These are phyloP conservation scores for Sinotaia quadrata DNA, from an alignment of 2,888 invertebrate genomes.

Conservation along the genomic window DNA sequence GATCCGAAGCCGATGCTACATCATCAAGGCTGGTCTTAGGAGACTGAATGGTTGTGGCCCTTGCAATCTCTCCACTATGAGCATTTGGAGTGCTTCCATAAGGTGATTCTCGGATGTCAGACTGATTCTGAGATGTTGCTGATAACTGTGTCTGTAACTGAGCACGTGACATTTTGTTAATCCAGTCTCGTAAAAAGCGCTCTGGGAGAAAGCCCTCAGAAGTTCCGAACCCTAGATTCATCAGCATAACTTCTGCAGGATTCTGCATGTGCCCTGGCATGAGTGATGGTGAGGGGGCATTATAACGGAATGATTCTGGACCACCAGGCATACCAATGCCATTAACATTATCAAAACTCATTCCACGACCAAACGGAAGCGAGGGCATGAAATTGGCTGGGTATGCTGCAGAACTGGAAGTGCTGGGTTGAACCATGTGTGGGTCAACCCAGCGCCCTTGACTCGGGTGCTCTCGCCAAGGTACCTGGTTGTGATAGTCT, in stretches of 20 bases:
- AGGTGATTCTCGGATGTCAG: background rate
- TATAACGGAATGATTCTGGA: background rate
- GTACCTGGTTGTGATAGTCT: background rate
- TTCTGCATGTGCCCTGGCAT: background rate
- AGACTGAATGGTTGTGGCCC: background rate
- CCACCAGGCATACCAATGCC: conserved; percentile 14
- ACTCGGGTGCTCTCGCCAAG: background rate
- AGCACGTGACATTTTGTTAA: conserved; percentile 51
- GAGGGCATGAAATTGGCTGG: background rate
- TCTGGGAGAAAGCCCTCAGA: conserved; percentile 61
- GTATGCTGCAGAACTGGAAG: background rate
- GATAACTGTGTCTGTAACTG: conserved; percentile 24
- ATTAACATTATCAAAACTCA: conserved; percentile 19
- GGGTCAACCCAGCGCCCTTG: background rate
- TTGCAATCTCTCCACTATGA: background rate
- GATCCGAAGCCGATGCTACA: conserved; percentile 16
- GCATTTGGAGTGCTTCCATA: background rate
- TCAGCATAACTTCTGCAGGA: conserved; percentile 53
- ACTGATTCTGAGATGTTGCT: background rate
- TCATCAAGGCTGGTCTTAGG: conserved; percentile 12
- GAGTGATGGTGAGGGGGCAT: conserved; percentile 5
- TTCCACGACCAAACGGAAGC: conserved; percentile 2
- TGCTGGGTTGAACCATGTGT: background rate
- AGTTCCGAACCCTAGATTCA: conserved; percentile 58
- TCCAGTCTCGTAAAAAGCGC: conserved; percentile 64